These are phyloP conservation scores for Pogoniulus pusillus DNA, from an alignment of 2,797 vertebrate species.

Conservation along the genomic window DNA sequence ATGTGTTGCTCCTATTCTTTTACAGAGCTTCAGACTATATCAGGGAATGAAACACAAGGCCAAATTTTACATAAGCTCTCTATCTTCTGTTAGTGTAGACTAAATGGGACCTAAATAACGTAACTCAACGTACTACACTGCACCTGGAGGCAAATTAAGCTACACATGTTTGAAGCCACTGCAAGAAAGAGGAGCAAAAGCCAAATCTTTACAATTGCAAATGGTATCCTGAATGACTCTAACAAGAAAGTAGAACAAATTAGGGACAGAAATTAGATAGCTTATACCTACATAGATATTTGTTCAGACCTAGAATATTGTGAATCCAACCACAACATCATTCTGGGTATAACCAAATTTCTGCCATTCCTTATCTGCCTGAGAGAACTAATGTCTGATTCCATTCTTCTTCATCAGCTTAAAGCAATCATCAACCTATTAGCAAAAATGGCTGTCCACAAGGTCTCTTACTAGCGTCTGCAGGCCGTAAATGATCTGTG, in stretches of 20 bases:
- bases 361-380: background rate
- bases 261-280: background rate
- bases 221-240: background rate
- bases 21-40: background rate
- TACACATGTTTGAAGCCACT: background rate
- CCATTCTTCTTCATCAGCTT: background rate
- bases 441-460: background rate
- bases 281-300: background rate
- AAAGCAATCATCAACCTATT: background rate
- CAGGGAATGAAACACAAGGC: background rate
- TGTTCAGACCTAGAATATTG: background rate
- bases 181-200: background rate
- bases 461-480: conserved; percentile 90
- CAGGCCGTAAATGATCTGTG: conserved; percentile 93
- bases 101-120: background rate
- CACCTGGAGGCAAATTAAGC: background rate
- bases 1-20: background rate
- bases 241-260: background rate
- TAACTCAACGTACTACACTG: background rate
- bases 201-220: background rate
- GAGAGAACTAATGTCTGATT: background rate
- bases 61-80: background rate
- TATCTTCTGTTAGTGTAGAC: background rate
- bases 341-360: background rate
- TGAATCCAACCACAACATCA: background rate